phyloP scores from a whole-genome alignment of 2,888 invertebrate species.

The Dioctria rufipes region DNA sequence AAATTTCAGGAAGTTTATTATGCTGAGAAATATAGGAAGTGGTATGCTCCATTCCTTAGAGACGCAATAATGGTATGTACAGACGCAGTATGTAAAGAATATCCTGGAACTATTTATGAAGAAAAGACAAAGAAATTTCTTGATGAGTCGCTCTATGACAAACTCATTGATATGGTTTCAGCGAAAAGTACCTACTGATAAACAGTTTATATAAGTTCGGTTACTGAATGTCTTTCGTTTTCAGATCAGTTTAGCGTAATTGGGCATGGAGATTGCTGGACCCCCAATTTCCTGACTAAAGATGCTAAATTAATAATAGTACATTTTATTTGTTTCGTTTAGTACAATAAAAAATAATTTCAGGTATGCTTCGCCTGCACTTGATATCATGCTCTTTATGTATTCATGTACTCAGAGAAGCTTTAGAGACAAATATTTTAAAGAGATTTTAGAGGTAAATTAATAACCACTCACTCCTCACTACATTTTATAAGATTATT shows the following conservation, averaged over 20 bases:
- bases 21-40: constrained; percentile 72
- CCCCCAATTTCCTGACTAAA: constrained; percentile 80
- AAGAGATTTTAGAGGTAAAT: constrained; percentile 67
- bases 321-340: background rate
- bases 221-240: constrained; percentile 13
- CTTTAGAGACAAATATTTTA: constrained; percentile 75
- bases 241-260: constrained; percentile 73
- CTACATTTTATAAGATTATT: background rate
- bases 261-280: constrained; percentile 83
- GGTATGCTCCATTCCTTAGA: constrained; percentile 75
- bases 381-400: constrained; percentile 76
- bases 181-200: constrained; percentile 64
- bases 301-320: constrained; percentile 50
- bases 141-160: constrained; percentile 73
- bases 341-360: background rate
- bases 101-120: constrained; percentile 75
- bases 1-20: constrained; percentile 75
- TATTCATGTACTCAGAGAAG: constrained; percentile 77
- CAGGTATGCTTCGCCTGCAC: constrained; percentile 73
- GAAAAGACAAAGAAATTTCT: constrained; percentile 74
- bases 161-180: constrained; percentile 69
- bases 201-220: constrained; percentile 55
- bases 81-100: constrained; percentile 78
- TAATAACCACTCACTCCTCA: background rate
- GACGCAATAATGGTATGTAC: constrained; percentile 73